These are phyloP conservation scores for Alligator mississippiensis DNA, from an alignment of 2,113 vertebrate genomes.

Conservation along the genomic window DNA sequence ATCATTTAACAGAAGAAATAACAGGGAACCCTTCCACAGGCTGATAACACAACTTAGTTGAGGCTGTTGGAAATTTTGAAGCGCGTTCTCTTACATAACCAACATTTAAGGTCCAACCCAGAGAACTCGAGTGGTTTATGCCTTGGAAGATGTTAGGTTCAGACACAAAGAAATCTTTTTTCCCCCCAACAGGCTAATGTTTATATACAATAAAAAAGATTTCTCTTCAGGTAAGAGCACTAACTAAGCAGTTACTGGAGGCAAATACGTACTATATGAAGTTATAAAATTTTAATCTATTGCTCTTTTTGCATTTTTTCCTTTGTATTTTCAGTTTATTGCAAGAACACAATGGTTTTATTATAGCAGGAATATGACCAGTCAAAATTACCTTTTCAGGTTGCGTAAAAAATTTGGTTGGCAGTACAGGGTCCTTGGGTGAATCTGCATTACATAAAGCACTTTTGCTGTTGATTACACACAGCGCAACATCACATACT, in stretches of 20 bases:
- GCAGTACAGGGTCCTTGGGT: conserved; percentile 94
- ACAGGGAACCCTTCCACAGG: background rate
- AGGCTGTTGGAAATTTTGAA: background rate
- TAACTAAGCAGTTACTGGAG: background rate
- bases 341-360: background rate
- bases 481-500: conserved; percentile 97
- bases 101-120: background rate
- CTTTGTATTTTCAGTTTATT: background rate
- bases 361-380: background rate
- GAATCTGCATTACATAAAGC: conserved; percentile 95
- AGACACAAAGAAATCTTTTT: background rate
- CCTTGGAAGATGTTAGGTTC: background rate
- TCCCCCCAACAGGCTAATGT: background rate
- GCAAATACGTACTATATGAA: background rate
- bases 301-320: background rate
- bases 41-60: background rate
- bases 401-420: conserved; percentile 93
- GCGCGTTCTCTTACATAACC: background rate
- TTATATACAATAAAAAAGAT: background rate
- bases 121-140: background rate
- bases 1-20: background rate
- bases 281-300: background rate
- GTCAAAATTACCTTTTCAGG: conserved; percentile 91
- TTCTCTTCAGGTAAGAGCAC: background rate
- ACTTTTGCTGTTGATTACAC: conserved; percentile 98